A percentile compares a stretch with the other conserved stretches of the same genome.
Conservation (phyloP, 2,797 vertebrate genomes). For the Esox masquinongy region DNA sequence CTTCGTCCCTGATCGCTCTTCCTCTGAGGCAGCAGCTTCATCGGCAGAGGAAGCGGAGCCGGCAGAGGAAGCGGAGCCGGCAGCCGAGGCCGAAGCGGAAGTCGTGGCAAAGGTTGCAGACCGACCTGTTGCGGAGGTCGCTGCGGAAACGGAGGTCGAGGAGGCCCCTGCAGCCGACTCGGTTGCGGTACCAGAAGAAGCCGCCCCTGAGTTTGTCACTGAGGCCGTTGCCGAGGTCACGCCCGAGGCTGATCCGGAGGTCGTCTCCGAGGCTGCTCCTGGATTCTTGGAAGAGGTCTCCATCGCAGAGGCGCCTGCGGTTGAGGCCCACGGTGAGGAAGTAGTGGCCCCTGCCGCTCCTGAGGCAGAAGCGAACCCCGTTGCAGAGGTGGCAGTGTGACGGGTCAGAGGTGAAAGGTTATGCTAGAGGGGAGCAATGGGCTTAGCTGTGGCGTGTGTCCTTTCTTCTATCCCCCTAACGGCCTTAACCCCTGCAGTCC, state of each 20-base stretch:
- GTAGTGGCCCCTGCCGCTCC: constrained; percentile 28
- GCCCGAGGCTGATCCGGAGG: constrained; percentile 7
- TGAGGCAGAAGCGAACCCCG: constrained; percentile 44
- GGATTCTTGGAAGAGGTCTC: not conserved
- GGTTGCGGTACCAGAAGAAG: constrained; percentile 1
- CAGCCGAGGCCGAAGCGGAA: not conserved
- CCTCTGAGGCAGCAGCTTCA: not conserved
- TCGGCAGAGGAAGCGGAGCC: not conserved
- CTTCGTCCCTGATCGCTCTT: not conserved
- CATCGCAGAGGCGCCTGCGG: not conserved
- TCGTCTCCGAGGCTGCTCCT: constrained; percentile 6
- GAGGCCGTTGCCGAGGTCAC: constrained; percentile 37
- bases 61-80: not conserved
- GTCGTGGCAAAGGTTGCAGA: not conserved
- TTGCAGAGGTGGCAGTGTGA: constrained; percentile 55
- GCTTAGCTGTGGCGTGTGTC: constrained; percentile 37
- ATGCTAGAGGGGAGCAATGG: constrained; percentile 14
- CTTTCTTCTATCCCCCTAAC: constrained; percentile 28
- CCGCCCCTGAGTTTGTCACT: not conserved
- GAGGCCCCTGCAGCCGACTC: not conserved
- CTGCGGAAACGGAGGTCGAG: not conserved
- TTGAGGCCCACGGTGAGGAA: constrained; percentile 37
- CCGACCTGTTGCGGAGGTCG: not conserved
- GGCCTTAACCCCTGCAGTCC: constrained; percentile 19
- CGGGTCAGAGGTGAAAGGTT: constrained; percentile 29